Percentiles rank a stretch among this genome's conserved stretches.
Evolutionary conservation across 2,113 vertebrate species (phyloP).

Genomic region (Stegostoma tigrinum): DNA sequence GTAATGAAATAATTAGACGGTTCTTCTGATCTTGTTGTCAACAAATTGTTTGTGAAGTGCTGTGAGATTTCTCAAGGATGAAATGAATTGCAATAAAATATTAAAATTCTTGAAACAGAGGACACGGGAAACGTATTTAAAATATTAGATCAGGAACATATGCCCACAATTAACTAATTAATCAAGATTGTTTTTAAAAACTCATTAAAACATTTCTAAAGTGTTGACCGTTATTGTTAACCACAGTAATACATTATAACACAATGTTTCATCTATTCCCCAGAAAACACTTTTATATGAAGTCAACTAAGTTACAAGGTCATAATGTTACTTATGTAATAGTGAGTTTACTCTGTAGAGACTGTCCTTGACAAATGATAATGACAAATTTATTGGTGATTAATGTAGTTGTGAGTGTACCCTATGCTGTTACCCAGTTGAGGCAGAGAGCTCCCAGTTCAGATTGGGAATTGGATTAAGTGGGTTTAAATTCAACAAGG

Average conservation of each 20-base stretch:
- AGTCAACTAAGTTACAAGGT: background rate
- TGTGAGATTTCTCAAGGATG: background rate
- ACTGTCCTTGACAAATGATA: background rate
- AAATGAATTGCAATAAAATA: background rate
- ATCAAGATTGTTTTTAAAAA: background rate
- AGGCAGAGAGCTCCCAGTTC: background rate
- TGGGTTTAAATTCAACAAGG: background rate
- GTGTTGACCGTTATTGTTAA: background rate
- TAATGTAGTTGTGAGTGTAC: background rate
- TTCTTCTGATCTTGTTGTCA: background rate
- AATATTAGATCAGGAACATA: background rate
- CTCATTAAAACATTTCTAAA: background rate
- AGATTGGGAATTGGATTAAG: background rate
- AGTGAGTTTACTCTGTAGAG: background rate
- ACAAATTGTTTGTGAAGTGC: background rate
- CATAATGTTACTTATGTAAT: background rate
- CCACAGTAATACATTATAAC: background rate
- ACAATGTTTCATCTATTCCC: background rate
- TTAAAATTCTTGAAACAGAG: background rate
- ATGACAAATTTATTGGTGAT: background rate
- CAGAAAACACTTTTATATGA: background rate
- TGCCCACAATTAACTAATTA: background rate
- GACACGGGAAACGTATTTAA: background rate
- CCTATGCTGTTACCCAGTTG: background rate
- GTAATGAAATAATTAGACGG: background rate